Evolutionary conservation across 2,113 vertebrate species (phyloP).

Genomic region (Hirundichthys speculiger): DNA sequence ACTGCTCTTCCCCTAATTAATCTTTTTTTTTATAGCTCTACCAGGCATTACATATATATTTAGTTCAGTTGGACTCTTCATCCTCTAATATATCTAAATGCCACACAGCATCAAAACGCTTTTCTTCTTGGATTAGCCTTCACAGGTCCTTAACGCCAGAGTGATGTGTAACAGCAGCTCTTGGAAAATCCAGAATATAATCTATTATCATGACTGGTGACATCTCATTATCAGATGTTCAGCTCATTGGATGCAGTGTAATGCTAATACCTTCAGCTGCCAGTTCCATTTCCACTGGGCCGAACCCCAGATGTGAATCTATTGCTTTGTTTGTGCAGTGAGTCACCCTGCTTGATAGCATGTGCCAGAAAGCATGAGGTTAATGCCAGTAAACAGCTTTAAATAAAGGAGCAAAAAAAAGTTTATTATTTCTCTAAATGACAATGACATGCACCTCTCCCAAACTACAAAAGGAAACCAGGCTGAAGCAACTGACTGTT

Average conservation of each 20-base stretch:
- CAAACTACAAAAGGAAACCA: slow-evolving; percentile 8
- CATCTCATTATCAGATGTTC: slow-evolving; percentile 66
- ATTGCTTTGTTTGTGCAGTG: slow-evolving; percentile 18
- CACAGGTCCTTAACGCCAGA: slow-evolving; percentile 21
- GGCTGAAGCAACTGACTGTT: not conserved
- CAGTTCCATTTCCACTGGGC: slow-evolving; percentile 30
- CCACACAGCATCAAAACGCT: slow-evolving; percentile 26
- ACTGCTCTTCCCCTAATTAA: too few species aligned
- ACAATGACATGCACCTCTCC: slow-evolving; percentile 18
- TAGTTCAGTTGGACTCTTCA: slow-evolving; percentile 9
- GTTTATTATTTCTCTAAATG: slow-evolving; percentile 58
- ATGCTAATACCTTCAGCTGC: slow-evolving; percentile 46
- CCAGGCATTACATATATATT: slow-evolving; percentile 26
- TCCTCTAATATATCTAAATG: not conserved
- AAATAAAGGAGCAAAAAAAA: slow-evolving; percentile 51
- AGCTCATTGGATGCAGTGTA: slow-evolving; percentile 47
- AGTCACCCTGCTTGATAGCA: slow-evolving; percentile 56
- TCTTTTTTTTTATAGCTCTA: slow-evolving; percentile 26
- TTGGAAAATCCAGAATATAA: slow-evolving; percentile 30
- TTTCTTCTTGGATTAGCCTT: slow-evolving; percentile 48
- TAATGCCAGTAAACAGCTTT: slow-evolving; percentile 54
- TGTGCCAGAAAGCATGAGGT: slow-evolving; percentile 37
- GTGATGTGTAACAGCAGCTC: slow-evolving; percentile 46
- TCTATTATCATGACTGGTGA: slow-evolving; percentile 56
- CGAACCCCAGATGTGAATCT: slow-evolving; percentile 26